These are phyloP conservation scores for Fregetta grallaria DNA, from an alignment of 2,113 vertebrate genomes.

Conservation along the genomic window DNA sequence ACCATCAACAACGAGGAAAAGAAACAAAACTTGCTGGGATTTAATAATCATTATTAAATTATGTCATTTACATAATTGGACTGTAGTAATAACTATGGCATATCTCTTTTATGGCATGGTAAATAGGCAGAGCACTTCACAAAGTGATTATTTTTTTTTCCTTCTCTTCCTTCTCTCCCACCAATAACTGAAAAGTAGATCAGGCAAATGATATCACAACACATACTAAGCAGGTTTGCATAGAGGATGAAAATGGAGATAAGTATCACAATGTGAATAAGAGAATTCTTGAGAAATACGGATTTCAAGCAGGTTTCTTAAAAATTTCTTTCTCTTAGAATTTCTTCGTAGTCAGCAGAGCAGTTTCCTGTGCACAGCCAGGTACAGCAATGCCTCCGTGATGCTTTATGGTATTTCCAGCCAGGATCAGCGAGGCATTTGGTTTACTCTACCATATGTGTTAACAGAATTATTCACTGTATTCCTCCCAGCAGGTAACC, in stretches of 20 bases:
- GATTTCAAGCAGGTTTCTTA: not conserved
- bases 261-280: not conserved
- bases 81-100: not conserved
- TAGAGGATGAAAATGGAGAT: not conserved
- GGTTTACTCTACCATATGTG: rapidly evolving
- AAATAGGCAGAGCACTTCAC: not conserved
- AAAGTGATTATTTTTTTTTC: not conserved
- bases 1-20: not conserved
- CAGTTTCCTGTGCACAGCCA: not conserved
- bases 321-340: not conserved
- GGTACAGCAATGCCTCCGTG: not conserved
- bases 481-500: not conserved
- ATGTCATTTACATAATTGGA: conserved; percentile 11
- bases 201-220: not conserved
- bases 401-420: not conserved
- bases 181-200: not conserved
- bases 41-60: conserved; percentile 33
- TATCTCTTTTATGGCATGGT: not conserved
- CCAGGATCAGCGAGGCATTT: not conserved
- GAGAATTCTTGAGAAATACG: not conserved
- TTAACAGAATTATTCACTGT: not conserved
- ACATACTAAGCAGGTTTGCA: not conserved
- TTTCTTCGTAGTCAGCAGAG: not conserved
- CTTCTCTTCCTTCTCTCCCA: not conserved
- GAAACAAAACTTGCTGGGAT: not conserved